Evolutionary conservation across 2,113 vertebrate genomes (phyloP).

Genomic region (Rhynchomys soricoides): DNA sequence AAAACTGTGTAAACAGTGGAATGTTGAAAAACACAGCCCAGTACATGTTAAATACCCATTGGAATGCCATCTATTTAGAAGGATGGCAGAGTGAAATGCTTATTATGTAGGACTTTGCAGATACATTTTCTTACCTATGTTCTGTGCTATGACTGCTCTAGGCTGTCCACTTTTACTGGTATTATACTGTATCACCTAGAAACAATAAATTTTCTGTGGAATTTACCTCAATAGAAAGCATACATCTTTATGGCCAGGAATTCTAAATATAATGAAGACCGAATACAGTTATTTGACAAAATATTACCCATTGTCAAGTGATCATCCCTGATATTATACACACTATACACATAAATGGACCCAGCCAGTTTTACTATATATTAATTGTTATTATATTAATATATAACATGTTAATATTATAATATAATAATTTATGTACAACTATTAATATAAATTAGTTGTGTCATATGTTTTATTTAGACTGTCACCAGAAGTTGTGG

Average conservation of each 20-base stretch:
- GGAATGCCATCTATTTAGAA: not conserved
- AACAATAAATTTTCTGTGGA: not conserved
- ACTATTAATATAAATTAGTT: too few relatives aligned
- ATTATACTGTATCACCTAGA: not conserved
- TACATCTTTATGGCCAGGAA: not conserved
- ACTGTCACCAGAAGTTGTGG: not conserved
- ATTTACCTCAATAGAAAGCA: not conserved
- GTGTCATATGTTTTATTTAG: not conserved
- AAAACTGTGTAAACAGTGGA: not conserved
- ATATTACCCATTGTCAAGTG: not conserved
- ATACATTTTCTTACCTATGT: not conserved
- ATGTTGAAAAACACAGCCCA: not conserved
- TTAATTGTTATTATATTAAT: not conserved
- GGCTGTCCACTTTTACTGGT: not conserved
- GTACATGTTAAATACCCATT: not conserved
- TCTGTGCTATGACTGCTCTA: not conserved
- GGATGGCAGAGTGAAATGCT: not conserved
- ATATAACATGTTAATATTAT: not conserved
- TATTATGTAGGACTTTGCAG: not conserved
- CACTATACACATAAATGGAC: not conserved
- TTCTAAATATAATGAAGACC: not conserved
- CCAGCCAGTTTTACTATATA: not conserved
- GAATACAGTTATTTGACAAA: constrained; percentile 14
- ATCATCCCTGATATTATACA: not conserved
- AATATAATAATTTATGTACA: not conserved